A percentile compares a stretch with the other conserved stretches of the same genome.
Conservation (phyloP, 2,113 vertebrate species). For the Callipepla californica region DNA sequence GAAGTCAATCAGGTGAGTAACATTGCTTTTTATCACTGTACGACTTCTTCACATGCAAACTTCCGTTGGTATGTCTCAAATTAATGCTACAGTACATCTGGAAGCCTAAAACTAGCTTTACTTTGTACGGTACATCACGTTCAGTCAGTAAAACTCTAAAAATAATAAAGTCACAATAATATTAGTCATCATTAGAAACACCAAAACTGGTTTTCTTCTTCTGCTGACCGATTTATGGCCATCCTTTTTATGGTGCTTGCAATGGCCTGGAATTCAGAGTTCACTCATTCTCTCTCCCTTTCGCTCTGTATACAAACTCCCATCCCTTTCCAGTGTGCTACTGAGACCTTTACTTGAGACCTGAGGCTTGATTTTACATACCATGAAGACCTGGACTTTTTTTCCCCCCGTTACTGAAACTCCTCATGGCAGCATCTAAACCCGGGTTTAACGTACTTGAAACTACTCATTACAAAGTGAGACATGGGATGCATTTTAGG, state of each 20-base stretch:
- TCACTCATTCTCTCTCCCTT: background rate
- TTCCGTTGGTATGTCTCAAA: conserved; percentile 33
- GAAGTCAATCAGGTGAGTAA: background rate
- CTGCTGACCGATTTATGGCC: background rate
- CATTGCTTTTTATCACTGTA: conserved; percentile 38
- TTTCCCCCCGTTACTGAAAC: background rate
- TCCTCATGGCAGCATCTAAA: background rate
- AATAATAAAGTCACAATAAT: conserved; percentile 33
- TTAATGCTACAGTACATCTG: conserved; percentile 34
- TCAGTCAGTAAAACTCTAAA: conserved; percentile 25
- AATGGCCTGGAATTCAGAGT: background rate
- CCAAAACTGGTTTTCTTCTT: background rate
- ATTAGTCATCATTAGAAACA: conserved; percentile 16
- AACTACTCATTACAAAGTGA: background rate
- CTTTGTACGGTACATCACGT: conserved; percentile 22
- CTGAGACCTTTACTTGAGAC: background rate
- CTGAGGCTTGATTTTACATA: background rate
- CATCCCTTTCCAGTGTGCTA: background rate
- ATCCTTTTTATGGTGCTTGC: background rate
- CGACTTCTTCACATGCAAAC: conserved; percentile 57
- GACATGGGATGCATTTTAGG: background rate
- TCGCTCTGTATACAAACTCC: background rate
- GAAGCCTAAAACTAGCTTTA: conserved; percentile 45
- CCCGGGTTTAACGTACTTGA: background rate
- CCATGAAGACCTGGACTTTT: background rate